Evolutionary conservation across 2,888 invertebrate species (phyloP), one percentile per base, ranked within the genome.

Genomic region (Belgica antarctica): DNA sequence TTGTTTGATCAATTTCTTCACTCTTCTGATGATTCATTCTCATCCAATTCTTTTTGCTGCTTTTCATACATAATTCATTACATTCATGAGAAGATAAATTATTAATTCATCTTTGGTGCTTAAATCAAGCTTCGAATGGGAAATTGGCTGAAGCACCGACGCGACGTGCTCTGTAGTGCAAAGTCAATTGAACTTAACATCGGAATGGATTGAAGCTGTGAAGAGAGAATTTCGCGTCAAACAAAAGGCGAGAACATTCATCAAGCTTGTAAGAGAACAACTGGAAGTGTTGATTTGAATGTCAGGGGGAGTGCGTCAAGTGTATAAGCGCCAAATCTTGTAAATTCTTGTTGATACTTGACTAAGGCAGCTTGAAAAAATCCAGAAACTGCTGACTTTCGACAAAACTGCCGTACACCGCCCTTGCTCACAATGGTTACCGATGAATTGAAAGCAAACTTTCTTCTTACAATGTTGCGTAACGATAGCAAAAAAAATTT

Each of bases 31-130:
- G 52, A 12, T 52, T 52, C 22, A 15, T n/a, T 8, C 34, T 15
- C 7, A 12, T 41, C 41, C 41, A 22, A 2, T 52, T 52, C 52
- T 52, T 52, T 52, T 22, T 52, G 17, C 17, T 22, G 22, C 52
- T 52, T 52, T 31, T 52, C 52, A 52, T 52, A 22, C 5, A 52
- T 52, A 52, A 52, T 52, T 52, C 52, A 52, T 52, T 22, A 3
- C 4, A n/a, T 22, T 52, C 52, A 52, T 52, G 52, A 52, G 52
- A 52, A 52, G 22, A 52, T 52, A 52, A 52, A 52, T 52, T 52
- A 52, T 52, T 52, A 19, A 52, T 52, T 52, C 10, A 46, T 52
- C 52, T 52, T 10, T 3, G 52, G 52, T 22, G 7, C 52, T 52
- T 10, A 17, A 22, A 17, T 52, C 52, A 12, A 41, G 15, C 10